Percentiles rank a stretch among this genome's conserved stretches.
Evolutionary conservation across 2,113 vertebrate genomes (phyloP).

Genomic region (Tympanuchus pallidicinctus): DNA sequence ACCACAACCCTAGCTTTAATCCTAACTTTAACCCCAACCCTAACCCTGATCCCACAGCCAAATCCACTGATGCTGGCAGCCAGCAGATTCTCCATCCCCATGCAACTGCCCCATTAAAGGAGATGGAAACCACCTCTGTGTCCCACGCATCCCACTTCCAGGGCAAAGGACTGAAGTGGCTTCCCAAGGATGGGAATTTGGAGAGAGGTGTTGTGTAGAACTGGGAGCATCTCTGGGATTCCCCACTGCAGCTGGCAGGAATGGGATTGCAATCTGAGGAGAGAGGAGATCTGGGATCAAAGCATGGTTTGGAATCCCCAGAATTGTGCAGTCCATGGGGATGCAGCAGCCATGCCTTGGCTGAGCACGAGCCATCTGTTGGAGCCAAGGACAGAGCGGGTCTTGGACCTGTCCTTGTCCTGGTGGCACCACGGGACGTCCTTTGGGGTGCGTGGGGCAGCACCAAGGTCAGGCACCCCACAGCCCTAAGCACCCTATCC

Average conservation of each 20-base stretch:
- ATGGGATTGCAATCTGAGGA: neutral
- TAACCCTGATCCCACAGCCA: too few species aligned
- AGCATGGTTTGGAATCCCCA: neutral
- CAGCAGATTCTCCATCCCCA: fast-evolving
- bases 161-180: too few species aligned
- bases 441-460: neutral
- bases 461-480: neutral
- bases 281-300: neutral
- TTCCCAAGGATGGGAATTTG: fast-evolving
- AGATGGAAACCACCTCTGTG: neutral
- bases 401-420: neutral
- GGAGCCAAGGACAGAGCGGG: neutral
- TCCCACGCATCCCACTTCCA: neutral
- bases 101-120: neutral
- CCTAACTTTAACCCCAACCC: too few species aligned
- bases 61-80: neutral
- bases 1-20: too few species aligned
- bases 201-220: neutral
- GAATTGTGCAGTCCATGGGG: neutral
- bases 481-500: neutral
- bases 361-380: neutral
- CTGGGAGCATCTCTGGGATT: neutral
- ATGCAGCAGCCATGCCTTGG: neutral
- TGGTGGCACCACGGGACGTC: too few species aligned
- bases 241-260: fast-evolving